These are phyloP conservation scores for Hedya salicella DNA, from an alignment of 2,888 invertebrate species.

Conservation along the genomic window DNA sequence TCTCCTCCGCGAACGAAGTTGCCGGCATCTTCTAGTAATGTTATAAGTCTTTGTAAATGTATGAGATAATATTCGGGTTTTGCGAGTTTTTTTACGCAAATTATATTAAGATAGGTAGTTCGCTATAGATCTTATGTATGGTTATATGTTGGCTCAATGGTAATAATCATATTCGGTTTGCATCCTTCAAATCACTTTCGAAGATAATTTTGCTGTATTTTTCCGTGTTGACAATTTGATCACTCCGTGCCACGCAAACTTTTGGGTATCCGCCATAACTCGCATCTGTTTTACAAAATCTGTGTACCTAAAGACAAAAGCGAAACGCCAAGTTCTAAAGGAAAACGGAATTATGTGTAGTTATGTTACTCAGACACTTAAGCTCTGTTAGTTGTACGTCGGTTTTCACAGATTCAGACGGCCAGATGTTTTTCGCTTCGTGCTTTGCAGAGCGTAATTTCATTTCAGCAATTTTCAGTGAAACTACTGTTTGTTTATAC, in stretches of 20 bases:
- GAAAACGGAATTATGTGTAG: background rate
- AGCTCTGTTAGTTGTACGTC: background rate
- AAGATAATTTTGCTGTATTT: background rate
- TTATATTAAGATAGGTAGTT: too few relatives aligned
- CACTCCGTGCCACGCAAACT: background rate
- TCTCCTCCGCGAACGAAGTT: too few relatives aligned
- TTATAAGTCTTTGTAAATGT: too few relatives aligned
- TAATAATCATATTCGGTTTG: too few relatives aligned
- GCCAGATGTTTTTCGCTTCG: constrained; percentile 22
- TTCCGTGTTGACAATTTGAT: background rate
- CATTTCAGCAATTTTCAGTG: constrained; percentile 26
- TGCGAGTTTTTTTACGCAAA: too few relatives aligned
- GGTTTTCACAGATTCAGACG: constrained; percentile 1
- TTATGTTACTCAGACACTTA: background rate
- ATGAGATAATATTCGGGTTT: too few relatives aligned
- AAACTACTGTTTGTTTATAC: constrained; percentile 27
- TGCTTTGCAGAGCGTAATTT: constrained; percentile 28
- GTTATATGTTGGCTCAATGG: too few relatives aligned
- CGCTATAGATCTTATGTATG: too few relatives aligned
- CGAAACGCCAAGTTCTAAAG: background rate
- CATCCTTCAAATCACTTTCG: too few relatives aligned
- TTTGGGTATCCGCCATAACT: constrained; percentile 12
- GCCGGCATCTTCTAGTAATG: too few relatives aligned
- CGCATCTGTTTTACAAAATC: constrained; percentile 6
- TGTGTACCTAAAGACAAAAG: constrained; percentile 17